phyloP scores from a whole-genome alignment of 2,113 vertebrate genomes.

The Donacobius atricapilla region DNA sequence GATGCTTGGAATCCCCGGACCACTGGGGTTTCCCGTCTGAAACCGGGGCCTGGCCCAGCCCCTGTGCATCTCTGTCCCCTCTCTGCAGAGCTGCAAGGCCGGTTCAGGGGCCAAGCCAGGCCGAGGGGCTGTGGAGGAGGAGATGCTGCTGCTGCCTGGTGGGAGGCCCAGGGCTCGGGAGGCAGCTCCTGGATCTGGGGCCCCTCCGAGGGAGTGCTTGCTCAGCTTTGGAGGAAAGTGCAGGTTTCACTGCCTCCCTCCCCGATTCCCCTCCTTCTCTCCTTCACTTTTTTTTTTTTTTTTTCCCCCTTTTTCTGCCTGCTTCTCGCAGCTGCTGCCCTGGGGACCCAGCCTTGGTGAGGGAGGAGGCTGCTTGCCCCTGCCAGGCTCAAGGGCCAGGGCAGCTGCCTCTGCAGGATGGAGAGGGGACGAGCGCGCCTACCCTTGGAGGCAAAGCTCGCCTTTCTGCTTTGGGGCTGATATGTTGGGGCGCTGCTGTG shows the following conservation, averaged over 20 bases:
- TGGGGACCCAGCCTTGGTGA: background rate
- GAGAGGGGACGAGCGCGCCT: background rate
- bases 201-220: constrained; percentile 14
- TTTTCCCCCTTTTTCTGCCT: background rate
- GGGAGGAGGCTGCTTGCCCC: background rate
- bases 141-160: background rate
- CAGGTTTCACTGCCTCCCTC: background rate
- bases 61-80: background rate
- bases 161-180: constrained; percentile 37
- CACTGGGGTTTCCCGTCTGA: accelerated
- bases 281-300: accelerated
- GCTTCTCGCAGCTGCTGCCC: background rate
- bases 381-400: background rate
- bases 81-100: accelerated
- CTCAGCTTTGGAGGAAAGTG: background rate
- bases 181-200: constrained; percentile 38
- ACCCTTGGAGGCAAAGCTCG: background rate
- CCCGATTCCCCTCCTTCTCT: background rate
- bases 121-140: background rate
- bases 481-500: background rate
- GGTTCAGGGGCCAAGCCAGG: accelerated
- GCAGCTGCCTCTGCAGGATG: background rate
- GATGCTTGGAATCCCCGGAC: accelerated
- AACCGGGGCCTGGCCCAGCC: accelerated
- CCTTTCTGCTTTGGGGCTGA: background rate